A percentile compares a stretch with the other conserved stretches of the same genome.
Evolutionary conservation across 2,113 vertebrate species (phyloP).

Genomic region (Elephas maximus): DNA sequence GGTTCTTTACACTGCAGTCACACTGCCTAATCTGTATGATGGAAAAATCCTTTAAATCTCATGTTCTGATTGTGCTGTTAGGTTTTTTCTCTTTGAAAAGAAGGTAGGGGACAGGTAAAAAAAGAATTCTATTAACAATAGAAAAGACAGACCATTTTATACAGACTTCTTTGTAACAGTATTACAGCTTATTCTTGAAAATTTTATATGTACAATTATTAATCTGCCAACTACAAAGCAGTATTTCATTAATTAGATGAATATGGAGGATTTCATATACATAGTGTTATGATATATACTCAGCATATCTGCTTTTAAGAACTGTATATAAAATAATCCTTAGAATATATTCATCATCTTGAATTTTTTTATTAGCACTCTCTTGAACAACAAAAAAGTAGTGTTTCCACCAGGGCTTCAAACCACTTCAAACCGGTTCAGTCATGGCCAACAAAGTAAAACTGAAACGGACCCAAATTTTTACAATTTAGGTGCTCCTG

Average conservation of each 20-base stretch:
- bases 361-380: slow-evolving; percentile 39
- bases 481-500: too few species aligned
- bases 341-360: neutral
- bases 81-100: slow-evolving; percentile 30
- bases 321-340: neutral
- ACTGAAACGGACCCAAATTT: too few species aligned
- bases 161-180: neutral
- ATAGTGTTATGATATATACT: neutral
- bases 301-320: neutral
- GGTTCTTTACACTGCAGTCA: neutral
- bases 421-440: too few species aligned
- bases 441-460: too few species aligned
- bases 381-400: slow-evolving; percentile 63
- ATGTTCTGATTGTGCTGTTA: neutral
- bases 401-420: neutral
- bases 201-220: neutral
- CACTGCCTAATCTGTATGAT: neutral
- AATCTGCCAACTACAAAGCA: neutral
- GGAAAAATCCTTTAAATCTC: neutral
- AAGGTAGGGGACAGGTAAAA: neutral
- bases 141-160: neutral
- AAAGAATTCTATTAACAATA: neutral
- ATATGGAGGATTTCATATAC: neutral
- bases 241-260: slow-evolving; percentile 17
- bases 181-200: neutral